Conservation (phyloP, 2,888 invertebrate genomes). For the Uloborus plumipes region DNA sequence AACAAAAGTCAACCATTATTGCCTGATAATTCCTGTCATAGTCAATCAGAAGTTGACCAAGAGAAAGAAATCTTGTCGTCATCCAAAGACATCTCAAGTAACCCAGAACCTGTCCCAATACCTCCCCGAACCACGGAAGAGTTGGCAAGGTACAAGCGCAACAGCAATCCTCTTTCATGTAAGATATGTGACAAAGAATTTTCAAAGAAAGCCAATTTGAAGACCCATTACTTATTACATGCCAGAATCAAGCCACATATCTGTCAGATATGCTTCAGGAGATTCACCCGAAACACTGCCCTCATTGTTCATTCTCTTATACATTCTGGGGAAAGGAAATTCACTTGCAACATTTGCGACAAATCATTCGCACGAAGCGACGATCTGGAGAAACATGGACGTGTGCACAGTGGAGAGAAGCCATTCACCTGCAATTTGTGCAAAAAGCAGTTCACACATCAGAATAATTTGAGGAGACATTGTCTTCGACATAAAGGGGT, state of each 20-base stretch:
- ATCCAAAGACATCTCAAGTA: too few species aligned
- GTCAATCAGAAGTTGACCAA: too few species aligned
- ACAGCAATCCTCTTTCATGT: conserved; percentile 3
- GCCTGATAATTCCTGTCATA: too few species aligned
- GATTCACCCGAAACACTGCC: conserved; percentile 39
- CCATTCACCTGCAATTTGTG: conserved; percentile 33
- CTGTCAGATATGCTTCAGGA: conserved; percentile 41
- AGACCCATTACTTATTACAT: conserved; percentile 31
- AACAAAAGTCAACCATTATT: too few species aligned
- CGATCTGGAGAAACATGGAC: conserved; percentile 28
- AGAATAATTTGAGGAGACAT: conserved; percentile 38
- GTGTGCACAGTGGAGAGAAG: conserved; percentile 35
- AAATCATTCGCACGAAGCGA: conserved; percentile 37
- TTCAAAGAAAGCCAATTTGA: conserved; percentile 16
- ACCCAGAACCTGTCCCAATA: too few species aligned
- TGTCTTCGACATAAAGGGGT: conserved; percentile 12
- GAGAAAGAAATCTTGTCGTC: too few species aligned
- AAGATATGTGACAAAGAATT: conserved; percentile 34
- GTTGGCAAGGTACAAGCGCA: neutral
- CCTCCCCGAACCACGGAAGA: too few species aligned
- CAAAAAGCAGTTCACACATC: conserved; percentile 34
- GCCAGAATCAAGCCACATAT: conserved; percentile 32
- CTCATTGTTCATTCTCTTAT: conserved; percentile 37
- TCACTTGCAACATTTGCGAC: conserved; percentile 17
- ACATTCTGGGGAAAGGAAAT: conserved; percentile 19